phyloP scores from a whole-genome alignment of 1,140 invertebrate genomes.

The Drosophila sp. region DNA sequence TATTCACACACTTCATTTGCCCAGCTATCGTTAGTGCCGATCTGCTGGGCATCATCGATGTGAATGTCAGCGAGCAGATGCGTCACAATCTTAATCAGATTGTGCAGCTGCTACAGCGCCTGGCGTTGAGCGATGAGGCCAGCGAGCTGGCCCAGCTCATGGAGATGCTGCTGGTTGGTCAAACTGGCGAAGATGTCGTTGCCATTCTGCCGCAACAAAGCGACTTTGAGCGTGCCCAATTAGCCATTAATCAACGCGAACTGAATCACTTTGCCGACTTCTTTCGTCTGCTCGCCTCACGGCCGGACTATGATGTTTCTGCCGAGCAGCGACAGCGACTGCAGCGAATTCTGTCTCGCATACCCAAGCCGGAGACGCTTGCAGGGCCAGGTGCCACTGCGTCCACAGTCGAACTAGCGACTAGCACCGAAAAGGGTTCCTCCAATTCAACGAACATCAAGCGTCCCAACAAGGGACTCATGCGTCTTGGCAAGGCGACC shows the following conservation, averaged over 20 bases:
- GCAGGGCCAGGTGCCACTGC: background rate
- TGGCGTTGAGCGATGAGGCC: conserved; percentile 94
- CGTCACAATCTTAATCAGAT: conserved; percentile 97
- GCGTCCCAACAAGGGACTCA: conserved; percentile 67
- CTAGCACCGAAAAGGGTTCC: background rate
- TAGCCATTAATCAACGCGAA: conserved; percentile 89
- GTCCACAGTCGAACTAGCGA: conserved; percentile 2
- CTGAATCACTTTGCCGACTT: conserved; percentile 88
- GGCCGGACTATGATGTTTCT: conserved; percentile 69
- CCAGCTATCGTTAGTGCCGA: conserved; percentile 98
- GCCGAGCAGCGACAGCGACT: conserved; percentile 72
- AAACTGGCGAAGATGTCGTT: conserved; percentile 86
- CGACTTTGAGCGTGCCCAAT: conserved; percentile 87
- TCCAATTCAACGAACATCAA: conserved; percentile 37
- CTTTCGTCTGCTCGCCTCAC: conserved; percentile 68
- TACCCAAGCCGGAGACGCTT: conserved; percentile 49
- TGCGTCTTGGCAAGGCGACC: conserved; percentile 76
- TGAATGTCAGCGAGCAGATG: conserved; percentile 95
- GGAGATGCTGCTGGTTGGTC: conserved; percentile 88
- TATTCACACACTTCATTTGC: conserved; percentile 97
- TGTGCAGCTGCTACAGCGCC: conserved; percentile 95
- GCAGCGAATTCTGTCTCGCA: conserved; percentile 68
- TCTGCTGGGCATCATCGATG: conserved; percentile 97
- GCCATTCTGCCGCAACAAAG: conserved; percentile 86
- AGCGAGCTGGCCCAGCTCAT: conserved; percentile 90